A percentile compares a stretch with the other conserved stretches of the same genome.
These are phyloP conservation scores for Pomacea maculata DNA, from an alignment of 1,140 invertebrate genomes.

Conservation along the genomic window DNA sequence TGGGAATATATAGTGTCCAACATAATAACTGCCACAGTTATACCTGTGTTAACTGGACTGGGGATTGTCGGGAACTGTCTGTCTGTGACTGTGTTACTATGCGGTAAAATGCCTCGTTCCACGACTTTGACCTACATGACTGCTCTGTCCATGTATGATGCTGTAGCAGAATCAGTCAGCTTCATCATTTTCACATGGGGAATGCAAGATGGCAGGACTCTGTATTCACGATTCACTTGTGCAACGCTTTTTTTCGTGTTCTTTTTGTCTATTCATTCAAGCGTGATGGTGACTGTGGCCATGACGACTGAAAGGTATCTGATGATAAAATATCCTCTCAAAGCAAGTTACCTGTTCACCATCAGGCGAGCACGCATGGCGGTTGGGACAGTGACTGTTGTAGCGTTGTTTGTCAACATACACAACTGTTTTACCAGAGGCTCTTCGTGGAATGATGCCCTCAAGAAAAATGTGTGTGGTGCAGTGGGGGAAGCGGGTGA, in stretches of 20 bases:
- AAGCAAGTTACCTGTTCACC: not conserved
- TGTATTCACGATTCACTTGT: no score
- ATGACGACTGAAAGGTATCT: constrained; percentile 31
- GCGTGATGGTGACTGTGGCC: constrained; percentile 18
- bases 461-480: not conserved
- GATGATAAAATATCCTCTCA: constrained; percentile 14
- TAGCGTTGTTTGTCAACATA: not conserved
- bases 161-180: no score
- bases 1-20: no score
- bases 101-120: no score
- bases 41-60: no score
- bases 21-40: no score
- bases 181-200: no score
- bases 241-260: not conserved
- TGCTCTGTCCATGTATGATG: no score
- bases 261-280: constrained; percentile 25
- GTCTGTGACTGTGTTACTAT: no score
- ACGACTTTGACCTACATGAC: no score
- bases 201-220: no score
- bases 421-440: not conserved
- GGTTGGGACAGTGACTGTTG: not conserved
- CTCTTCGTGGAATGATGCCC: not conserved
- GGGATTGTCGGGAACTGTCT: no score
- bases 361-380: not conserved
- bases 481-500: not conserved